Percentiles rank a stretch among this genome's conserved stretches.
phyloP scores from a whole-genome alignment of 1,140 invertebrate genomes.

The Orius insidiosus region DNA sequence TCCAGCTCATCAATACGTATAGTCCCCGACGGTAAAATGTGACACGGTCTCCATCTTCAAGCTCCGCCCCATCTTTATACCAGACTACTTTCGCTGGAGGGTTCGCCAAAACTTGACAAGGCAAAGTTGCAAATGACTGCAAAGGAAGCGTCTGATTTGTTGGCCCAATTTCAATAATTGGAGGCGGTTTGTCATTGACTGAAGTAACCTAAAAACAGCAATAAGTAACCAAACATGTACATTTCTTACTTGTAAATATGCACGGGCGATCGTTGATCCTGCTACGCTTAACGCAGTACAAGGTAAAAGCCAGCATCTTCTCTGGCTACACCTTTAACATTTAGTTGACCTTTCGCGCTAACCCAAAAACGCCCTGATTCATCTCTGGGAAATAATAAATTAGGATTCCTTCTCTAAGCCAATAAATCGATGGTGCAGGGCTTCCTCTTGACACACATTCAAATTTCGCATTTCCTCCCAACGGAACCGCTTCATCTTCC shows the following conservation, averaged over 20 bases:
- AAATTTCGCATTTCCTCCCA: constrained; percentile 59
- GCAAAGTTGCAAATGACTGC: constrained; percentile 59
- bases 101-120: constrained; percentile 60
- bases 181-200: constrained; percentile 66
- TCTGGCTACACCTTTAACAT: constrained; percentile 52
- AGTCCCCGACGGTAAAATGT: constrained; percentile 48
- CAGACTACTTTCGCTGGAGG: constrained; percentile 57
- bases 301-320: constrained; percentile 74
- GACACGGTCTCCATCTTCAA: constrained; percentile 28
- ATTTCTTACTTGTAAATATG: constrained; percentile 46
- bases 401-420: constrained; percentile 67
- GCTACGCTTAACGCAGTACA: constrained; percentile 75
- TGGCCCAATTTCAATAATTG: constrained; percentile 75
- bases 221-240: constrained; percentile 2
- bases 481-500: constrained; percentile 52
- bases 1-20: constrained; percentile 66
- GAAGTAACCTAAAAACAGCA: constrained; percentile 45
- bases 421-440: constrained; percentile 70
- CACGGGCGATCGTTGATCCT: constrained; percentile 59
- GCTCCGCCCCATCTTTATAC: constrained; percentile 54
- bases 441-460: constrained; percentile 70
- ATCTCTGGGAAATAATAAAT: constrained; percentile 2
- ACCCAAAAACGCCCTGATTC: constrained; percentile 55
- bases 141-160: constrained; percentile 77
- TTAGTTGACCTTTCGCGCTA: constrained; percentile 52